Evolutionary conservation across 1,140 invertebrate species (phyloP).

Genomic region (Aphidius ervi): DNA sequence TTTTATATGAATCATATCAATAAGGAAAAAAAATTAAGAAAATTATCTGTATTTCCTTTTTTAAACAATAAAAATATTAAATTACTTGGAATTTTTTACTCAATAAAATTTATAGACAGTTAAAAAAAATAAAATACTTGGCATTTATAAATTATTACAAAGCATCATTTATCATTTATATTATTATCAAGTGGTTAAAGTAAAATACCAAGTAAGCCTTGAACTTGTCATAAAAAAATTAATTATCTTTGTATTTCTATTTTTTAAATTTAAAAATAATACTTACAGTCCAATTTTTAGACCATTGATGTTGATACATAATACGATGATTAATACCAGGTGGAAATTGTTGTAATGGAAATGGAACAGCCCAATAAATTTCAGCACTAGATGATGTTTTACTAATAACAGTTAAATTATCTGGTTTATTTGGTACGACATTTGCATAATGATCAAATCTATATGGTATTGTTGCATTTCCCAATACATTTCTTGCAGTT

Average conservation of each 20-base stretch:
- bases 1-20: no score
- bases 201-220: background rate
- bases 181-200: background rate
- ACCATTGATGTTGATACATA: slow-evolving; percentile 60
- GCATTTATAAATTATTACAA: no score
- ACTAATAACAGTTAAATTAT: slow-evolving; percentile 53
- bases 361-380: slow-evolving; percentile 59
- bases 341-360: slow-evolving; percentile 58
- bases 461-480: slow-evolving; percentile 48
- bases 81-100: background rate
- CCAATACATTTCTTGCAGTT: slow-evolving; percentile 56
- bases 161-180: background rate
- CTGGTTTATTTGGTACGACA: slow-evolving; percentile 59
- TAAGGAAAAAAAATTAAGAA: no score
- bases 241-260: no score
- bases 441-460: slow-evolving; percentile 61
- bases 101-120: background rate
- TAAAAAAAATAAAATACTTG: background rate
- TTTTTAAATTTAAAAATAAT: slow-evolving; percentile 5
- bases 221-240: background rate
- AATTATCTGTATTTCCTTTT: background rate
- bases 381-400: slow-evolving; percentile 57
- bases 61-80: no score
- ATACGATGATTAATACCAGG: slow-evolving; percentile 59
- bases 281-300: slow-evolving; percentile 56